Percentiles rank a stretch among this genome's conserved stretches.
Conservation (phyloP, 2,797 vertebrate species). For the Astyanax mexicanus region DNA sequence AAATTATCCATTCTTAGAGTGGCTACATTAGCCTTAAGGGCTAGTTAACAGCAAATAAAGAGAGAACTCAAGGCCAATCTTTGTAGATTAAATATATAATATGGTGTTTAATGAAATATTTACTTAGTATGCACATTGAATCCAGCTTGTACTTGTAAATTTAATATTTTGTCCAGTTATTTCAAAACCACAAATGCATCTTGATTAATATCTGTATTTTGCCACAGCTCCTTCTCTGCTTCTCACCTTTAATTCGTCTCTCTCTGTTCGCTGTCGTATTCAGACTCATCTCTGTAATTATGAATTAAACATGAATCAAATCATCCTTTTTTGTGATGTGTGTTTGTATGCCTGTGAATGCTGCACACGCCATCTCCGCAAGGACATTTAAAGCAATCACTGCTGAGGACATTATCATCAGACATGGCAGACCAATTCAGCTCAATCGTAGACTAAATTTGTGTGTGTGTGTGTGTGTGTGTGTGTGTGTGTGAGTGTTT, state of each 20-base stretch:
- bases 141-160: too few relatives aligned
- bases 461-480: too few relatives aligned
- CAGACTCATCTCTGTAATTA: not conserved
- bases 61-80: too few relatives aligned
- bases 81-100: too few relatives aligned
- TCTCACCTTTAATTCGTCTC: not conserved
- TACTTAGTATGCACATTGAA: too few relatives aligned
- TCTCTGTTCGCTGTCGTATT: not conserved
- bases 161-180: too few relatives aligned
- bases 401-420: not conserved
- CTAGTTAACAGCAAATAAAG: too few relatives aligned
- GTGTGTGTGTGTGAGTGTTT: not conserved
- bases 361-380: not conserved
- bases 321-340: too few relatives aligned
- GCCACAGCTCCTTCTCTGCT: not conserved
- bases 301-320: not conserved
- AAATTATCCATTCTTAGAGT: too few relatives aligned
- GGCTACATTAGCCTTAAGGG: too few relatives aligned
- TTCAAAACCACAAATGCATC: too few relatives aligned
- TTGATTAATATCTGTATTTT: not conserved
- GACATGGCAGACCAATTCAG: not conserved
- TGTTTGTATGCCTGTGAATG: not conserved
- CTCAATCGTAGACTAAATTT: not conserved
- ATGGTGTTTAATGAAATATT: too few relatives aligned
- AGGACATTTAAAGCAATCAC: constrained; percentile 5